These are phyloP conservation scores for Chaunax sp. DNA, from an alignment of 2,797 vertebrate genomes.

Conservation along the genomic window DNA sequence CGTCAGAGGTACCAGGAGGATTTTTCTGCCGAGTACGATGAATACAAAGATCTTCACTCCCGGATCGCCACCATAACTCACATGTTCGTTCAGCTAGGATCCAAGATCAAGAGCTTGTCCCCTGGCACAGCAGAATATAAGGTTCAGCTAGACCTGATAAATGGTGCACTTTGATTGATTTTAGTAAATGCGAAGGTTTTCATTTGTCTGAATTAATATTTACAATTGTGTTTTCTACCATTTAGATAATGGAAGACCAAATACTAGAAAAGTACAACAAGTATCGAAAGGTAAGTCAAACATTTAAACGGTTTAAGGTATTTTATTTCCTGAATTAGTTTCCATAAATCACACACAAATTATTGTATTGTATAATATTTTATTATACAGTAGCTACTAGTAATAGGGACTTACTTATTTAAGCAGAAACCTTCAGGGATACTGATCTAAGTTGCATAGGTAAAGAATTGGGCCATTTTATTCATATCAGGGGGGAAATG, in stretches of 20 bases:
- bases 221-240: neutral
- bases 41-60: conserved; percentile 86
- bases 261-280: conserved; percentile 89
- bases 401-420: too few relatives aligned
- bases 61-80: conserved; percentile 84
- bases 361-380: too few relatives aligned
- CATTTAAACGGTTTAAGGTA: neutral
- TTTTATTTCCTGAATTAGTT: neutral
- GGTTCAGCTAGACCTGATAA: conserved; percentile 59
- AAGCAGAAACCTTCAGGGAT: too few relatives aligned
- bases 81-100: conserved; percentile 86
- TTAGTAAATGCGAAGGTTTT: neutral
- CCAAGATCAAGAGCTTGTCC: conserved; percentile 85
- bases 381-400: neutral
- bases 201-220: neutral
- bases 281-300: conserved; percentile 86
- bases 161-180: neutral
- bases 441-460: too few relatives aligned
- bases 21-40: conserved; percentile 87
- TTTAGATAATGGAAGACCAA: conserved; percentile 88
- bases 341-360: neutral
- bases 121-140: conserved; percentile 86
- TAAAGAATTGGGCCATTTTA: too few relatives aligned
- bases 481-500: too few relatives aligned
- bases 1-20: conserved; percentile 85